Base-by-base conservation (phyloP, 2,113 vertebrate species). In the Pelecanus crispus region DNA sequence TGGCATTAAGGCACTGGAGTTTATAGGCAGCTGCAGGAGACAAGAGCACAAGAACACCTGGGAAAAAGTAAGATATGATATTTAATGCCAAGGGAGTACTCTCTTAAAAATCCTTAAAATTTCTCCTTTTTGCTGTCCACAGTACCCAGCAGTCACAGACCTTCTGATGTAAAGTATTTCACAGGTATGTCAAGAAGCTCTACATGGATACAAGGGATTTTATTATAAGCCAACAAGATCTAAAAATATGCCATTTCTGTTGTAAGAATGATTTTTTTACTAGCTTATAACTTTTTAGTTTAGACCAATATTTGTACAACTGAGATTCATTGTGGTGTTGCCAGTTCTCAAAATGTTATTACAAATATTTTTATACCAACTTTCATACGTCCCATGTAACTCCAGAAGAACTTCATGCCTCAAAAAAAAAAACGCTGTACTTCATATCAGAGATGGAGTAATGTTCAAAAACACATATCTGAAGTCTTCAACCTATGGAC, bases 1-100 rank as follows among this genome's bases (percentile, higher is more conserved):
- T 22, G 26, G 86, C 38, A 91, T 83, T 86, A 81, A 89, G 44
- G 89, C 19, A 2, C 29, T 71, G n/a, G n/a, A 91, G 68, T 95
- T 92, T 95, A 97, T 91, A 91, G 50, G 68, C 9, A 95, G 94
- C 95, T 95, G 77, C 83, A 78, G 86, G 91, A 95, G 83, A 90
- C 45, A 93, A 66, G 71, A 93, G 55, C 45, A 88, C 13, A 94
- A n/a, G 94, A 91, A 94, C 59, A 91, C 34, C n/a, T 61, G 52
- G 31, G 59, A 71, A 91, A 95, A 90, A 78, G 80, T 88, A 78
- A 86, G 38, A 15, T 24, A 92, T 24, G 15, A 19, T 66, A 80
- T 66, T 91, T 86, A 94, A 95, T 81, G 63, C 47, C 89, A 96
- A 94, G 83, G 77, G 63, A 97, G 55, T 86, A 71, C 26, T 62